A percentile compares a stretch with the other conserved stretches of the same genome.
These are phyloP conservation scores for Danio aesculapii DNA, from an alignment of 2,797 vertebrate species.

Conservation along the genomic window DNA sequence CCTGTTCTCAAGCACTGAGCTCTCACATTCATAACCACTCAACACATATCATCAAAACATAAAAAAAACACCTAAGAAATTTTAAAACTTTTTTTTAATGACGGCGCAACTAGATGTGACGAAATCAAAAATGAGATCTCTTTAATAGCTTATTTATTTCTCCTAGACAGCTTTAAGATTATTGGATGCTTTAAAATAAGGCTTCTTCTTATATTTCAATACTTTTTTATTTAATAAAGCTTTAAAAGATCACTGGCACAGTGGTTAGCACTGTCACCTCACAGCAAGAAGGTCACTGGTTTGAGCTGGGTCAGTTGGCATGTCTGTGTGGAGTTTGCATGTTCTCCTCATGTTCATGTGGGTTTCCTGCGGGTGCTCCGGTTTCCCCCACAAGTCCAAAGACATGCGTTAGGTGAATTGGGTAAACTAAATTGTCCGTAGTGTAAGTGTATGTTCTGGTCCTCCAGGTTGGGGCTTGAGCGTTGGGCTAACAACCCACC, in stretches of 20 bases:
- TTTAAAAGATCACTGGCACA: background rate
- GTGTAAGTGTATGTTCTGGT: too few species aligned
- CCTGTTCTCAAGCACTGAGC: constrained; percentile 61
- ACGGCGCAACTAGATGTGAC: background rate
- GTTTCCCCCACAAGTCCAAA: too few species aligned
- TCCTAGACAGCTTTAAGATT: background rate
- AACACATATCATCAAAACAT: constrained; percentile 16
- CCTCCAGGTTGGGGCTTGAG: too few species aligned
- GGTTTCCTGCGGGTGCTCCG: too few species aligned
- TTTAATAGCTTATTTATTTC: background rate
- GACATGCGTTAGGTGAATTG: too few species aligned
- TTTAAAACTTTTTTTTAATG: background rate
- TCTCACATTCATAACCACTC: constrained; percentile 57
- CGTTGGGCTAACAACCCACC: too few species aligned
- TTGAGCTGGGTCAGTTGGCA: too few species aligned
- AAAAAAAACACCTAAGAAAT: constrained; percentile 2
- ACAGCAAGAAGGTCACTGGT: too few species aligned
- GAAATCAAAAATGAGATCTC: background rate
- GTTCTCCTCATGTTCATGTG: too few species aligned
- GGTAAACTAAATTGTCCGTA: too few species aligned
- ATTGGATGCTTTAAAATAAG: background rate
- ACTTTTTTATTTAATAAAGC: background rate
- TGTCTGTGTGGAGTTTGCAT: too few species aligned
- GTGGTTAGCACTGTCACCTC: too few species aligned
- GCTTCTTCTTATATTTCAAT: background rate